These are phyloP conservation scores for Rotaria socialis DNA, from an alignment of 2,888 invertebrate genomes.

Conservation along the genomic window DNA sequence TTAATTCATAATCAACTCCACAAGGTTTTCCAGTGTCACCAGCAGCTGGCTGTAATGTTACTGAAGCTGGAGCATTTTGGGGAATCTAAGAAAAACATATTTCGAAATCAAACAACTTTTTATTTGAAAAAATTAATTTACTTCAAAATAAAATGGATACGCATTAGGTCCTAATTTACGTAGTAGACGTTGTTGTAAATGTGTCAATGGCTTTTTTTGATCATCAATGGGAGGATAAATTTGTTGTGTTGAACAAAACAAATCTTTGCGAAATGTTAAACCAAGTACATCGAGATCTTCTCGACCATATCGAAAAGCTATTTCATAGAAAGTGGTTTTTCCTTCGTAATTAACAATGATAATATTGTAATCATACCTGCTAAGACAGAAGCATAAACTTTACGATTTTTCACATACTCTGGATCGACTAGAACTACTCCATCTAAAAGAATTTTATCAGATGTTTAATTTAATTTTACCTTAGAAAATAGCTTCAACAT, in stretches of 20 bases:
- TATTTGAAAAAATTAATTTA: conserved; percentile 60
- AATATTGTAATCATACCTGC: conserved; percentile 62
- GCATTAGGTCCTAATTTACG: conserved; percentile 94
- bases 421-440: conserved; percentile 98
- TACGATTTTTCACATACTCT: conserved; percentile 89
- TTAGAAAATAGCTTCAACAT: conserved; percentile 47
- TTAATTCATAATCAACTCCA: conserved; percentile 97
- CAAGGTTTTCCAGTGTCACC: conserved; percentile 89
- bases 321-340: background rate
- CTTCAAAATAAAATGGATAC: conserved; percentile 94
- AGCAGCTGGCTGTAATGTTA: conserved; percentile 94
- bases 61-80: conserved; percentile 93
- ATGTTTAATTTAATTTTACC: too few relatives aligned
- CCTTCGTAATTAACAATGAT: too few relatives aligned
- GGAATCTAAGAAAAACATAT: conserved; percentile 68
- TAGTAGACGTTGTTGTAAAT: conserved; percentile 85
- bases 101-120: background rate
- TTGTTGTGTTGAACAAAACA: conserved; percentile 87
- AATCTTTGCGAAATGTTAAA: conserved; percentile 90
- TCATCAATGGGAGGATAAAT: conserved; percentile 49
- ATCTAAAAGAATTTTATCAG: conserved; percentile 66
- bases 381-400: conserved; percentile 91
- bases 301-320: conserved; percentile 90
- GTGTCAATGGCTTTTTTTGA: conserved; percentile 67
- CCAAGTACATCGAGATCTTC: conserved; percentile 97